Percentiles rank a stretch among this genome's conserved stretches.
phyloP scores from a whole-genome alignment of 2,888 invertebrate genomes.

The Chymomyza amoena region DNA sequence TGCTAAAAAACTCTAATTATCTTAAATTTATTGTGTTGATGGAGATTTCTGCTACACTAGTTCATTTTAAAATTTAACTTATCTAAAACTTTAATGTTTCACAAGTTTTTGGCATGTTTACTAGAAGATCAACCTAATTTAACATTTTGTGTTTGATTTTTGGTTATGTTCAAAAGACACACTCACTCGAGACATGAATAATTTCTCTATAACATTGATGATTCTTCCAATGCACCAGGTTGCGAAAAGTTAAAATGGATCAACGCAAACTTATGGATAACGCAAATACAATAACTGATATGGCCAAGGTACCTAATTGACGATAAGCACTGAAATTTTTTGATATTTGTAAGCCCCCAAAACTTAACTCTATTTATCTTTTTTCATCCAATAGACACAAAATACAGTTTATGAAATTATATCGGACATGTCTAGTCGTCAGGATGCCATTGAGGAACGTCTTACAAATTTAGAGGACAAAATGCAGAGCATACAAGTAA shows the following conservation, averaged over 20 bases:
- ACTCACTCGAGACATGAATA: background rate
- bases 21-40: no score
- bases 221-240: slow-evolving; percentile 81
- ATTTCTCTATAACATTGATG: slow-evolving; percentile 43
- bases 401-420: slow-evolving; percentile 99
- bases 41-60: no score
- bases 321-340: background rate
- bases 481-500: slow-evolving; percentile 88
- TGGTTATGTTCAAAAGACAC: background rate
- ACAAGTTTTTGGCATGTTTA: background rate
- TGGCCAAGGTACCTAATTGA: slow-evolving; percentile 93
- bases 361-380: slow-evolving; percentile 12
- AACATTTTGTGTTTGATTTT: slow-evolving; percentile 2
- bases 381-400: slow-evolving; percentile 87
- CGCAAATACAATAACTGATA: slow-evolving; percentile 98
- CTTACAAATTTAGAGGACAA: slow-evolving; percentile 96
- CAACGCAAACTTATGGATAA: slow-evolving; percentile 99
- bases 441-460: slow-evolving; percentile 95
- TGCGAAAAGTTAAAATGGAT: slow-evolving; percentile 99
- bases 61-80: no score
- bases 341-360: background rate
- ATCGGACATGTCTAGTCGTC: slow-evolving; percentile 96
- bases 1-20: no score
- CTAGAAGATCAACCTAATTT: background rate
- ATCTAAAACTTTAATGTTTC: no score